Evolutionary conservation across 23 tunicate genomes (phyloP).

Genomic region (Oikopleura dioica): DNA sequence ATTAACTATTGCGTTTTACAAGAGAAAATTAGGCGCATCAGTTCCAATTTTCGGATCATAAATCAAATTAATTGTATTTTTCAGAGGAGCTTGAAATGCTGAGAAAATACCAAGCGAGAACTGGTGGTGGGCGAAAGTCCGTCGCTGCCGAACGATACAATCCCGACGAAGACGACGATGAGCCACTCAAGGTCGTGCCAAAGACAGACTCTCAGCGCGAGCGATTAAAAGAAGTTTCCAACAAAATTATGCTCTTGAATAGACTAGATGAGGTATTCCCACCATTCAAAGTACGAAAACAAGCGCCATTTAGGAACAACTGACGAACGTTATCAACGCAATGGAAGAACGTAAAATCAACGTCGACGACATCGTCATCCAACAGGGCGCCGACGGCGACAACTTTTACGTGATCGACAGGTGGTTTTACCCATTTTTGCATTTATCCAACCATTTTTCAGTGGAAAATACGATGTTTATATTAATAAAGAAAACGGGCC

Average conservation of each 20-base stretch:
- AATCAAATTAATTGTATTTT: background rate
- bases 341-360: background rate
- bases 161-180: background rate
- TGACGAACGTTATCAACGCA: background rate
- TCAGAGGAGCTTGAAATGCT: background rate
- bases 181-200: conserved; percentile 5
- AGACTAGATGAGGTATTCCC: too few relatives aligned
- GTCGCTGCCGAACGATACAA: conserved; percentile 5
- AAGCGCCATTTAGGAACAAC: background rate
- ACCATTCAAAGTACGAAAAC: background rate
- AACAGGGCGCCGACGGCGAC: conserved; percentile 12
- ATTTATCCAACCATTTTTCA: background rate
- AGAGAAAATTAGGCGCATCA: too few relatives aligned
- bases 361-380: background rate
- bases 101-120: background rate
- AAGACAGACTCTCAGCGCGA: background rate
- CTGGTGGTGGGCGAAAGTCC: conserved; percentile 7
- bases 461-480: background rate
- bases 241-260: background rate
- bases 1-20: too few relatives aligned
- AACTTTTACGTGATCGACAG: conserved; percentile 13
- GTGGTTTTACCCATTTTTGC: background rate
- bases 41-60: too few relatives aligned
- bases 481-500: background rate
- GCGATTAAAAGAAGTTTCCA: background rate